Conservation (phyloP, 2,797 vertebrate genomes). For the Cryptoblepharus egeriae region DNA sequence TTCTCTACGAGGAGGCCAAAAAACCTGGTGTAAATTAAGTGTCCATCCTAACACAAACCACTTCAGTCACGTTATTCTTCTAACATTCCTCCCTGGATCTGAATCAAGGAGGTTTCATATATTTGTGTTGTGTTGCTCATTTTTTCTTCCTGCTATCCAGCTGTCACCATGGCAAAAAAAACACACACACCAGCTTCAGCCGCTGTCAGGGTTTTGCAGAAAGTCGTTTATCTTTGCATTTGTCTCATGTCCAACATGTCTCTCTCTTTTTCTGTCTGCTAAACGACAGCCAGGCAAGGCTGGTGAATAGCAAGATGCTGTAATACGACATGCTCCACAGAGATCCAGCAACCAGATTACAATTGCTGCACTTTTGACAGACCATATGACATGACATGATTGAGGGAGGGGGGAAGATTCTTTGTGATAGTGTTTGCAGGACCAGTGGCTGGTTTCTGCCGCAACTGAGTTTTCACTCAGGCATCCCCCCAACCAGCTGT, state of each 20-base stretch:
- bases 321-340: rapidly evolving
- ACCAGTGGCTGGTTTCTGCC: neutral
- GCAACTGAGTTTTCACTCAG: neutral
- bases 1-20: rapidly evolving
- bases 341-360: neutral
- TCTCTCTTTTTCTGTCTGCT: slow-evolving; percentile 13
- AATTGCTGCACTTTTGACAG: rapidly evolving
- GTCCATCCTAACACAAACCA: rapidly evolving
- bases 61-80: rapidly evolving
- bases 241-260: neutral
- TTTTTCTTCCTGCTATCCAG: neutral
- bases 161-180: neutral
- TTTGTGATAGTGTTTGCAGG: neutral
- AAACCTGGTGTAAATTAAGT: neutral
- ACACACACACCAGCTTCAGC: neutral
- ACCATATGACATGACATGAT: neutral
- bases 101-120: neutral
- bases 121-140: neutral
- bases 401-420: neutral
- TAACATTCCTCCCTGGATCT: neutral
- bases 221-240: neutral
- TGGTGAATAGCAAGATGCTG: neutral
- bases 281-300: slow-evolving; percentile 2
- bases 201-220: rapidly evolving
- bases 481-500: neutral